Base-by-base conservation (phyloP, 2,797 vertebrate species). In the Alosa sapidissima region DNA sequence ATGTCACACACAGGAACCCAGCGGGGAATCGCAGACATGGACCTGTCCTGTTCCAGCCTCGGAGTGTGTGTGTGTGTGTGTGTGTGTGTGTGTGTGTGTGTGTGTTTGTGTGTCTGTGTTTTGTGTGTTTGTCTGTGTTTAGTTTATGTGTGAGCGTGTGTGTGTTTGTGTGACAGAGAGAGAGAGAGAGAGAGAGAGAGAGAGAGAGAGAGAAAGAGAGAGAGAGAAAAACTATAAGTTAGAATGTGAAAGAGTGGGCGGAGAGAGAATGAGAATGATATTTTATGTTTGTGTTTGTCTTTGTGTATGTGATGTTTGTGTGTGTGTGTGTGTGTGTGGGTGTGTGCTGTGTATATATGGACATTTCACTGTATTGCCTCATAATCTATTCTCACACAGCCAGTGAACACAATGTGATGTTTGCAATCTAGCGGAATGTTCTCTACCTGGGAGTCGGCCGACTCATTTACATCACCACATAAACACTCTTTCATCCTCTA, bases 11-110 rank as follows among this genome's bases (percentile, higher is more conserved):
- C 28, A 28, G 28, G 28, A 28, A 28, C 28, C 28, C 28, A 28
- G 1, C 28, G 28, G 28, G 28, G 28, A 28, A 28, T 28, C 28
- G 28, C 28, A 28, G 28, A 28, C 28, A 28, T 28, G 28, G 28
- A 28, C 28, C 28, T 28, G 41, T 41, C 41, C 41, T 41, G 41
- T 4, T 41, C 41, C 41, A 41, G 16, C 5, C 11, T 58, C 11
- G 21, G 55, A 6, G 55, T n/a, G 16, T 58, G 16, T 24, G 1
- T 62, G 3, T 62, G n/a, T 24, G 24, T 36, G 62, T 65, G n/a
- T 65, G 60, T 65, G 60, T 65, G 60, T 65, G 60, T 65, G n/a
- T 65, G 60, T 68, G 62, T 68, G 62, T 68, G 28, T 68, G 62
- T 68, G 62, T 68, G 62, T 68, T 10, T 68, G 62, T 68, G 24